Conservation (phyloP, 2,888 invertebrate species). For the Xiphydria camelus region DNA sequence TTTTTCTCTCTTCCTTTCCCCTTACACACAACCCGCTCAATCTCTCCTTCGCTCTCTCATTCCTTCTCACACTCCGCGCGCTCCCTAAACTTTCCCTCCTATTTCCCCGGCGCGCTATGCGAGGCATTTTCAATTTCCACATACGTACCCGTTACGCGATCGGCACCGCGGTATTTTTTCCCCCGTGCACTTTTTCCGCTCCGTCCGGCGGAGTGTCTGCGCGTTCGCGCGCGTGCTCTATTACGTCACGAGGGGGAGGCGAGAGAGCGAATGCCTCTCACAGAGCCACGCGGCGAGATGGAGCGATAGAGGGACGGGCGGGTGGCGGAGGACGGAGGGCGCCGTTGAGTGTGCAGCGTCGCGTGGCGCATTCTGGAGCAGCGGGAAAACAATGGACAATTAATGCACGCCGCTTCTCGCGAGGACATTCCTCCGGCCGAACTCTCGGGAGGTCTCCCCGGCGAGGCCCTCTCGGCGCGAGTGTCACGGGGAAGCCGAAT, state of each 20-base stretch:
- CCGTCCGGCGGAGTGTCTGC: conserved; percentile 17
- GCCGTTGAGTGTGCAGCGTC: neutral
- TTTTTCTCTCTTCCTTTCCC: no score
- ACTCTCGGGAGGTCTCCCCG: no score
- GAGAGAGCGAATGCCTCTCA: conserved; percentile 11
- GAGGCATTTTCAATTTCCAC: conserved; percentile 41
- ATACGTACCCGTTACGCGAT: no score
- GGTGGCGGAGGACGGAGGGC: neutral
- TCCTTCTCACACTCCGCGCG: conserved; percentile 1
- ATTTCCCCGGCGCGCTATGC: conserved; percentile 25
- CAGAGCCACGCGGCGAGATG: no score
- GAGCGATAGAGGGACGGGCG: no score
- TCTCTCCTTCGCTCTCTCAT: conserved; percentile 4
- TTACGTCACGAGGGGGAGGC: conserved; percentile 17
- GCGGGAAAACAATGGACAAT: conserved; percentile 49
- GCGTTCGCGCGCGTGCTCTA: conserved; percentile 22
- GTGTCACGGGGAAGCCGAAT: neutral
- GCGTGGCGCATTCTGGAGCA: conserved; percentile 21
- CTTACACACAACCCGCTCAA: no score
- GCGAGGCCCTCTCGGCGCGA: no score
- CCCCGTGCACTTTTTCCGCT: no score
- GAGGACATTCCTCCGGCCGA: conserved; percentile 33
- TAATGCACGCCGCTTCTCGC: conserved; percentile 45
- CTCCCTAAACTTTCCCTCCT: conserved; percentile 1
- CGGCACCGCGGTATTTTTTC: neutral